Evolutionary conservation across 1,140 invertebrate species (phyloP).

Genomic region (Lordiphosa collinella): DNA sequence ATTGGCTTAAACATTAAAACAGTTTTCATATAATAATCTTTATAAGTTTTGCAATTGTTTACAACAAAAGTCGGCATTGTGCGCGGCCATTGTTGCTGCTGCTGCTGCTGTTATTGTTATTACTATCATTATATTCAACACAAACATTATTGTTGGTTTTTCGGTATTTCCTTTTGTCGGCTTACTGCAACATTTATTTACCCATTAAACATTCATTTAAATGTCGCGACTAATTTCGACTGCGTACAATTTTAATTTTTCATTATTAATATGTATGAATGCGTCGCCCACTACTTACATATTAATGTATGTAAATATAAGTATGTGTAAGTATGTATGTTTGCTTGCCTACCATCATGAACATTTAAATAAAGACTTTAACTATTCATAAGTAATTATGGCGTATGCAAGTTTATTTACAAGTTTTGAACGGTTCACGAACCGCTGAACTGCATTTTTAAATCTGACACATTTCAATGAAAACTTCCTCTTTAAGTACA

Average conservation of each 20-base stretch:
- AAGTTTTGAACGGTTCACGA: slow-evolving; percentile 36
- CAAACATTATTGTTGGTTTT: slow-evolving; percentile 38
- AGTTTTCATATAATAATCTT: slow-evolving; percentile 57
- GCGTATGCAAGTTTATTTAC: slow-evolving; percentile 64
- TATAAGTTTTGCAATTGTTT: slow-evolving; percentile 19
- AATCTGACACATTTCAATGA: slow-evolving; percentile 44
- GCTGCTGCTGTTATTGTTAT: slow-evolving; percentile 25
- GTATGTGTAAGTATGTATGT: slow-evolving; percentile 13
- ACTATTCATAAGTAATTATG: slow-evolving; percentile 44
- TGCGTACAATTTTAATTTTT: slow-evolving; percentile 53
- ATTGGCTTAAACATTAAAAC: slow-evolving; percentile 66
- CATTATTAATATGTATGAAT: slow-evolving; percentile 57
- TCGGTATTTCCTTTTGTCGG: slow-evolving; percentile 8
- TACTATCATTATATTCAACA: slow-evolving; percentile 13
- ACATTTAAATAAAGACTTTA: slow-evolving; percentile 53
- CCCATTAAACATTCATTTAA: slow-evolving; percentile 74
- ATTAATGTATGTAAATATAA: slow-evolving; percentile 11
- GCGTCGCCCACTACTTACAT: slow-evolving; percentile 7
- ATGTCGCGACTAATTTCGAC: slow-evolving; percentile 71
- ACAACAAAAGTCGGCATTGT: slow-evolving; percentile 7
- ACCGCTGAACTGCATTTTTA: slow-evolving; percentile 33
- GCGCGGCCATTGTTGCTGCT: slow-evolving; percentile 10
- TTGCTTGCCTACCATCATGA: slow-evolving; percentile 26
- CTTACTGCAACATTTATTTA: slow-evolving; percentile 57
- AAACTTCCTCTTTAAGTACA: slow-evolving; percentile 11